These are phyloP conservation scores for Tenthredo notha DNA, from an alignment of 2,888 invertebrate species.

Conservation along the genomic window DNA sequence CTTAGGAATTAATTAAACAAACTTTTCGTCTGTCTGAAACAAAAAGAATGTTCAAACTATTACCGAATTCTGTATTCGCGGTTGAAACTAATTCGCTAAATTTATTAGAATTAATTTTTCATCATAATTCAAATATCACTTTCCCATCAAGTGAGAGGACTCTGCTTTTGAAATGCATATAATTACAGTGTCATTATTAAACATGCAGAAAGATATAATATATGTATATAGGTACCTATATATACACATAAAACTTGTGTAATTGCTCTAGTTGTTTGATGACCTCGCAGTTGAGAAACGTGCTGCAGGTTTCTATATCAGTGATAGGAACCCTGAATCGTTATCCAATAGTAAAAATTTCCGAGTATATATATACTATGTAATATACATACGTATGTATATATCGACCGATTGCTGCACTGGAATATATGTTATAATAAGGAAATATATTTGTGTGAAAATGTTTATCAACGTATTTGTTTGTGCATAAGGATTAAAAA, in stretches of 20 bases:
- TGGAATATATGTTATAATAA: background rate
- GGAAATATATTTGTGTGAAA: background rate
- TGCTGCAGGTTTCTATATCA: constrained; percentile 16
- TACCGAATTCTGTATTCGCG: background rate
- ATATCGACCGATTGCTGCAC: no score
- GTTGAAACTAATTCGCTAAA: no score
- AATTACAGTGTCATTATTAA: constrained; percentile 7
- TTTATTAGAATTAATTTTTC: no score
- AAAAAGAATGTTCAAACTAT: background rate
- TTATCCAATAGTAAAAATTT: background rate
- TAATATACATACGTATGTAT: no score
- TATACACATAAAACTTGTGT: background rate
- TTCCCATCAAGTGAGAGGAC: background rate
- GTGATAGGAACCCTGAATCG: constrained; percentile 13
- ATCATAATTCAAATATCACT: background rate
- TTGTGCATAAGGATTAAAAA: constrained; percentile 24
- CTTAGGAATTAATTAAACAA: no score
- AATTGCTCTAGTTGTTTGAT: constrained; percentile 25
- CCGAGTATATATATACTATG: background rate
- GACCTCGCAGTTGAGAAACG: constrained; percentile 24
- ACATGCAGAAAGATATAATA: background rate
- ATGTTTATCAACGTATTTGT: background rate
- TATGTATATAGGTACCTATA: background rate
- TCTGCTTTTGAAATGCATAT: constrained; percentile 12
- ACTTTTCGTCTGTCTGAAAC: no score